phyloP scores from a whole-genome alignment of 2,888 invertebrate genomes.

The Leptinotarsa peninsularis region DNA sequence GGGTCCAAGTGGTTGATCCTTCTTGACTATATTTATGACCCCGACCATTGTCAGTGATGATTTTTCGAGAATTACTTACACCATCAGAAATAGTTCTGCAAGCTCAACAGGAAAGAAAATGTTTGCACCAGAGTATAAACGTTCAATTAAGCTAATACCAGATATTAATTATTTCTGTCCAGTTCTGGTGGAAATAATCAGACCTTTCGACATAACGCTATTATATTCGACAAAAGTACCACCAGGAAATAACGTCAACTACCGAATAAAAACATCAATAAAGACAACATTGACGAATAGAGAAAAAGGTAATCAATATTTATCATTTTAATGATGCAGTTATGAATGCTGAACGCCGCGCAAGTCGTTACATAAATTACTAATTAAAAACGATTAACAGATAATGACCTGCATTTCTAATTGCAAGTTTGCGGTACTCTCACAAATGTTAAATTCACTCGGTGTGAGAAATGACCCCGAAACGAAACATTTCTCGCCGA shows the following conservation, averaged over 20 bases:
- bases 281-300: not conserved
- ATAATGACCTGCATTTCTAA: slow-evolving; percentile 21
- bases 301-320: not conserved
- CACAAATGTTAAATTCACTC: slow-evolving; percentile 2
- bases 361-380: slow-evolving; percentile 5
- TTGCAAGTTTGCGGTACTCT: slow-evolving; percentile 17
- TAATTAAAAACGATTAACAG: slow-evolving; percentile 17
- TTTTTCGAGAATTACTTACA: no score
- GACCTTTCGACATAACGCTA: not conserved
- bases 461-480: slow-evolving; percentile 10
- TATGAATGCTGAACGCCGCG: not conserved
- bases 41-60: no score
- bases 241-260: not conserved
- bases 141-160: no score
- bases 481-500: not conserved
- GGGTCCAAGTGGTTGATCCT: no score
- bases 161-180: no score
- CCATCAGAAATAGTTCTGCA: no score
- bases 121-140: no score
- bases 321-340: slow-evolving; percentile 11
- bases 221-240: not conserved
- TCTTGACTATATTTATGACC: no score
- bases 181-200: no score
- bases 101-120: no score
- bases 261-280: not conserved